A percentile compares a stretch with the other conserved stretches of the same genome.
phyloP scores from a whole-genome alignment of 2,797 vertebrate species.

The Acanthis flammea region DNA sequence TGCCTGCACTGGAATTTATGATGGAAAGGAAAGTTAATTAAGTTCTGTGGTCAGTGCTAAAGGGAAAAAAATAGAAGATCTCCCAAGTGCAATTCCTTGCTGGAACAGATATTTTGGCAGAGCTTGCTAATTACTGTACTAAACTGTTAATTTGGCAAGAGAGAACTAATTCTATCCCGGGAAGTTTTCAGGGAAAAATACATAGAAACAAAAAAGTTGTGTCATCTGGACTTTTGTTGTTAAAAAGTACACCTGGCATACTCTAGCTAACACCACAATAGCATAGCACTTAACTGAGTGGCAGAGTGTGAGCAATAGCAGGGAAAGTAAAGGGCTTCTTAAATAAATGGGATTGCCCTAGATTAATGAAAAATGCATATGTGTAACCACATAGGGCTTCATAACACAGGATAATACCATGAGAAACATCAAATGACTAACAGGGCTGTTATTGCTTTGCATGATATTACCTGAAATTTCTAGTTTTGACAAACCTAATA shows the following conservation, averaged over 20 bases:
- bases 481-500: not conserved
- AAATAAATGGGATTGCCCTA: not conserved
- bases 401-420: not conserved
- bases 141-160: constrained; percentile 54
- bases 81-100: constrained; percentile 60
- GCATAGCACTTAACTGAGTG: not conserved
- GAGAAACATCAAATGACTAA: not conserved
- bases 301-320: not conserved
- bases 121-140: constrained; percentile 69
- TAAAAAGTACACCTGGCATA: not conserved
- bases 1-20: constrained; percentile 70
- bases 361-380: not conserved
- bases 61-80: constrained; percentile 59
- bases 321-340: not conserved
- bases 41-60: constrained; percentile 69
- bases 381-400: not conserved
- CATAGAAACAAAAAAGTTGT: constrained; percentile 36
- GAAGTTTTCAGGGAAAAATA: constrained; percentile 47
- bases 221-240: constrained; percentile 32
- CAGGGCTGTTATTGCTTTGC: not conserved
- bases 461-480: not conserved
- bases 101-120: constrained; percentile 62
- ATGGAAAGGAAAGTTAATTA: constrained; percentile 77
- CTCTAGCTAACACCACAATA: not conserved
- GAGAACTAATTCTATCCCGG: constrained; percentile 38